Evolutionary conservation across 2,113 vertebrate species (phyloP).

Genomic region (Merops nubicus): DNA sequence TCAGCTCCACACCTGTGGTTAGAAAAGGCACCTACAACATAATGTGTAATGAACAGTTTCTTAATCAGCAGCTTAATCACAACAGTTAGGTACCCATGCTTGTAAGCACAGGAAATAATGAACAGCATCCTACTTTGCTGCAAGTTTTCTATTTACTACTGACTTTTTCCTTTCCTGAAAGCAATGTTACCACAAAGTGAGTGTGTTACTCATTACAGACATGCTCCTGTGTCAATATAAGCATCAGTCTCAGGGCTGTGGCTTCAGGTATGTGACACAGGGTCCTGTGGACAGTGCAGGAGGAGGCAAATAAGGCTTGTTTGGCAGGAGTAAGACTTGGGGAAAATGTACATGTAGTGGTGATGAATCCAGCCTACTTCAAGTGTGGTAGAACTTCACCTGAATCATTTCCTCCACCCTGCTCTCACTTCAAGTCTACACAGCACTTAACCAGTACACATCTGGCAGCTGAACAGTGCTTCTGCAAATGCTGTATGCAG

Average conservation of each 20-base stretch:
- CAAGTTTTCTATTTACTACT: neutral
- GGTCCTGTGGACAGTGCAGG: neutral
- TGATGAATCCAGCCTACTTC: neutral
- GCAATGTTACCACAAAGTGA: neutral
- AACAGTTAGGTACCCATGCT: neutral
- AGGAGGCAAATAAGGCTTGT: neutral
- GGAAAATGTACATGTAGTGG: neutral
- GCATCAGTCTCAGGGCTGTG: neutral
- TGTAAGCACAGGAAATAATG: neutral
- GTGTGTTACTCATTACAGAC: neutral
- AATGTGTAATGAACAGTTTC: neutral
- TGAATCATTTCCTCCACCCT: neutral
- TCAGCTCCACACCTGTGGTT: neutral
- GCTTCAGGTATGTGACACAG: neutral
- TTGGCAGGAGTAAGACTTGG: neutral
- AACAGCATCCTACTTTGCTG: neutral
- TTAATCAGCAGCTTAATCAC: neutral
- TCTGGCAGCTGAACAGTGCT: neutral
- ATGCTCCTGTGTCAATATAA: neutral
- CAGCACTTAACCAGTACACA: neutral
- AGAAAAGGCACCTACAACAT: neutral
- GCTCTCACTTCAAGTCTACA: neutral
- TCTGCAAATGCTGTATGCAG: neutral
- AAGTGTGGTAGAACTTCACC: neutral
- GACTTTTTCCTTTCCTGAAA: neutral